Evolutionary conservation across 1,140 invertebrate species (phyloP).

Genomic region (Neodiprion virginianus): DNA sequence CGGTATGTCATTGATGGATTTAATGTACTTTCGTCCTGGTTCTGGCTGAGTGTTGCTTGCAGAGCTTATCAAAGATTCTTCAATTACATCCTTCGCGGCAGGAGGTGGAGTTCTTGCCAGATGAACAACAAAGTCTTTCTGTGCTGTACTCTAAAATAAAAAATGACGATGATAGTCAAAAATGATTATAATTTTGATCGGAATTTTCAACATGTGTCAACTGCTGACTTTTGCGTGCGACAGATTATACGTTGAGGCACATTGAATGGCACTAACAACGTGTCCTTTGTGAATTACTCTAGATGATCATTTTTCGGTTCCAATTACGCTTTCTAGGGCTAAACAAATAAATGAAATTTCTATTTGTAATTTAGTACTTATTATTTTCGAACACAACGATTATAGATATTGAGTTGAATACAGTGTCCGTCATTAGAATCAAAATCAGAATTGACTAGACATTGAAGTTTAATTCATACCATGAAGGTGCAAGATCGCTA

Average conservation of each 20-base stretch:
- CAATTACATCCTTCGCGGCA: conserved; percentile 54
- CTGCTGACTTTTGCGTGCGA: not conserved
- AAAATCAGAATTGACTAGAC: too few species aligned
- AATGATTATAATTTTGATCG: not conserved
- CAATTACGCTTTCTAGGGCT: too few species aligned
- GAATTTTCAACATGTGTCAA: not conserved
- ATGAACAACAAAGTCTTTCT: conserved; percentile 76
- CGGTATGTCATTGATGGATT: conserved; percentile 60
- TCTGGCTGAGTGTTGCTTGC: conserved; percentile 32
- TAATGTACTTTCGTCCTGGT: conserved; percentile 41
- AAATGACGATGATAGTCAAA: conserved; percentile 6
- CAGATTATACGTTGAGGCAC: not conserved
- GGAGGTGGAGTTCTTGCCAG: conserved; percentile 74
- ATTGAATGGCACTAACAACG: not conserved
- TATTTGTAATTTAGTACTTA: too few species aligned
- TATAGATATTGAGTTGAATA: too few species aligned
- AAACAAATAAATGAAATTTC: too few species aligned
- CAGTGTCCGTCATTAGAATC: too few species aligned
- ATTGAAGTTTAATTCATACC: too few species aligned
- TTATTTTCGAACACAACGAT: too few species aligned
- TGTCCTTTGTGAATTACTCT: not conserved
- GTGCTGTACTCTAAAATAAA: conserved; percentile 62
- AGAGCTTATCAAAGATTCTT: conserved; percentile 46
- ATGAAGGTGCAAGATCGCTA: too few species aligned
- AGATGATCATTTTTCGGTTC: conserved; percentile 17